Evolutionary conservation across 1,140 invertebrate genomes (phyloP).

Genomic region (Amphibalanus amphitrite): DNA sequence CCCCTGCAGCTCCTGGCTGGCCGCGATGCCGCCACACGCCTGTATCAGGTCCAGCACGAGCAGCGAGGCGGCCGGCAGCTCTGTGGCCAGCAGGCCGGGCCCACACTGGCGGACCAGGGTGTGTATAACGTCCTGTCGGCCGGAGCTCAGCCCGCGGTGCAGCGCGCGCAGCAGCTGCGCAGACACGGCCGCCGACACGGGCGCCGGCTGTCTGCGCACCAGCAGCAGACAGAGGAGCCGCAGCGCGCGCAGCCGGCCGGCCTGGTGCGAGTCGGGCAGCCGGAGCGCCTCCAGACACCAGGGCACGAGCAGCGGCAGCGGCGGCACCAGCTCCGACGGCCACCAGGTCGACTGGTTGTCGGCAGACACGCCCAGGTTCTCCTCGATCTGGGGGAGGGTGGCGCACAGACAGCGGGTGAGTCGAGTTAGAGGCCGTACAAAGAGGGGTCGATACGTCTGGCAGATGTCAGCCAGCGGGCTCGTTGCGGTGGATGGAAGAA

Average conservation of each 20-base stretch:
- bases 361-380: slow-evolving; percentile 56
- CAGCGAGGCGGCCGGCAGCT: slow-evolving; percentile 71
- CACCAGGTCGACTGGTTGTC: slow-evolving; percentile 53
- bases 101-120: slow-evolving; percentile 50
- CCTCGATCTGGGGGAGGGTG: slow-evolving; percentile 35
- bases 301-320: slow-evolving; percentile 61
- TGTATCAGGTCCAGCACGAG: slow-evolving; percentile 76
- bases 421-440: too few relatives aligned
- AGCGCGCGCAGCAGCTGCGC: slow-evolving; percentile 73
- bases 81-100: slow-evolving; percentile 65
- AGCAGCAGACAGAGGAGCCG: slow-evolving; percentile 56
- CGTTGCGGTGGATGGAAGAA: too few relatives aligned
- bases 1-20: slow-evolving; percentile 55
- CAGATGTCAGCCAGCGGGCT: too few relatives aligned
- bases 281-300: slow-evolving; percentile 66
- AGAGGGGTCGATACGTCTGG: too few relatives aligned
- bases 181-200: neutral
- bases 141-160: slow-evolving; percentile 46
- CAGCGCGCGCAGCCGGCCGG: slow-evolving; percentile 59
- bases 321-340: slow-evolving; percentile 53
- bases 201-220: slow-evolving; percentile 30
- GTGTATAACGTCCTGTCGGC: slow-evolving; percentile 39
- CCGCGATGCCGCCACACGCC: slow-evolving; percentile 69
- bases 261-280: slow-evolving; percentile 42
- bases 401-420: too few relatives aligned